Percentiles rank a stretch among this genome's conserved stretches.
Evolutionary conservation across 2,797 vertebrate genomes (phyloP).

Genomic region (Iguana delicatissima): DNA sequence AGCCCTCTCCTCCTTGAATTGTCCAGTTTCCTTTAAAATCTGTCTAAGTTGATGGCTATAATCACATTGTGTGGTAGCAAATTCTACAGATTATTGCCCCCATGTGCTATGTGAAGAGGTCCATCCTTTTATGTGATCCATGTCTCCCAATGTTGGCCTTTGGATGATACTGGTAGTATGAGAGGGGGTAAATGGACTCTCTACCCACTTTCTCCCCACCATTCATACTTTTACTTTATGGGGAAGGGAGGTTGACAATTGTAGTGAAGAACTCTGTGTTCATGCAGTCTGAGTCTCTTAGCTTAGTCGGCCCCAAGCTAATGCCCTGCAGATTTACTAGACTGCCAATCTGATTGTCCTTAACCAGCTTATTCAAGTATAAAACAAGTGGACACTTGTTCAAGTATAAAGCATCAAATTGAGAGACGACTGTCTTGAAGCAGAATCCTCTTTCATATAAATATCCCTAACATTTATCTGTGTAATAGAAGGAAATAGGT

Average conservation of each 20-base stretch:
- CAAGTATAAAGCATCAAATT: neutral
- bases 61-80: neutral
- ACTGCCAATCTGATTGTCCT: too few species aligned
- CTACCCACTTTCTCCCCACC: too few species aligned
- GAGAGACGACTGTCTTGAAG: neutral
- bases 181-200: too few species aligned
- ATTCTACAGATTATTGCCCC: neutral
- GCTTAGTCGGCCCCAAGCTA: too few species aligned
- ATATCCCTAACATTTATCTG: neutral
- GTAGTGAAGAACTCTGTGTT: neutral
- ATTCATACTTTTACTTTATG: too few species aligned
- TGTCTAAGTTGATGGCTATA: neutral
- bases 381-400: too few species aligned
- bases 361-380: too few species aligned
- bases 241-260: slow-evolving; percentile 4
- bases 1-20: neutral
- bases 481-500: neutral
- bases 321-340: too few species aligned
- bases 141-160: too few species aligned
- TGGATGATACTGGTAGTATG: too few species aligned
- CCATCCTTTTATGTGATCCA: too few species aligned
- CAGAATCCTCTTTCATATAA: neutral
- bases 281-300: neutral
- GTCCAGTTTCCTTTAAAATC: neutral
- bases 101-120: too few species aligned